Conservation (phyloP, 1,140 invertebrate genomes). For the Eupristina koningsbergeri region DNA sequence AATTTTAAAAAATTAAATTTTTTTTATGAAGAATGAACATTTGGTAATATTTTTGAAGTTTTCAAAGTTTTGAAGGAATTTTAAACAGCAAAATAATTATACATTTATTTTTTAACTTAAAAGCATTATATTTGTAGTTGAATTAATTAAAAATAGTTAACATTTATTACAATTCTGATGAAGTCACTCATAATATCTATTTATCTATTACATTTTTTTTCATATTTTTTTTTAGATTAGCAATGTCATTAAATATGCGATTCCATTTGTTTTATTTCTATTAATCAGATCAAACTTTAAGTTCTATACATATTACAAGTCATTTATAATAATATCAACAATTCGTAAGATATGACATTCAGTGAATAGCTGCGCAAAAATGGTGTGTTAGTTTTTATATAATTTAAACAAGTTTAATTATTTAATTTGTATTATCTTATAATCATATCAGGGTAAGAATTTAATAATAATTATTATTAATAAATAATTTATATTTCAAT, state of each 20-base stretch:
- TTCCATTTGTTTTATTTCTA: neutral
- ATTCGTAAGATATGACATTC: neutral
- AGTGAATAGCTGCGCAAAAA: neutral
- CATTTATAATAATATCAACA: neutral
- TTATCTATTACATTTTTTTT: neutral
- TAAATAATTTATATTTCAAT: too few relatives aligned
- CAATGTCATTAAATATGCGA: neutral
- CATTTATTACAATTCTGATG: too few relatives aligned
- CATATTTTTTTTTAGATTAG: neutral
- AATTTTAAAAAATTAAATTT: too few relatives aligned
- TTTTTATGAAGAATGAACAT: too few relatives aligned
- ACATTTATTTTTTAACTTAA: too few relatives aligned
- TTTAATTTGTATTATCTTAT: neutral
- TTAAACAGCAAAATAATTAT: too few relatives aligned
- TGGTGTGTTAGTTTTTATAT: neutral
- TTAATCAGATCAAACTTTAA: neutral
- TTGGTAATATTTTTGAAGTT: too few relatives aligned
- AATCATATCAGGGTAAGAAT: neutral
- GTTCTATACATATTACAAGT: neutral
- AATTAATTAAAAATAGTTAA: too few relatives aligned
- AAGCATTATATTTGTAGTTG: too few relatives aligned
- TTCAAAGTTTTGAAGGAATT: too few relatives aligned
- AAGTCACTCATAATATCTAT: too few relatives aligned
- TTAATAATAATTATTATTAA: too few relatives aligned
- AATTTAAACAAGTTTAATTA: neutral